A percentile compares a stretch with the other conserved stretches of the same genome.
These are phyloP conservation scores for Liolophura sinensis DNA, from an alignment of 1,140 invertebrate species.

Conservation along the genomic window DNA sequence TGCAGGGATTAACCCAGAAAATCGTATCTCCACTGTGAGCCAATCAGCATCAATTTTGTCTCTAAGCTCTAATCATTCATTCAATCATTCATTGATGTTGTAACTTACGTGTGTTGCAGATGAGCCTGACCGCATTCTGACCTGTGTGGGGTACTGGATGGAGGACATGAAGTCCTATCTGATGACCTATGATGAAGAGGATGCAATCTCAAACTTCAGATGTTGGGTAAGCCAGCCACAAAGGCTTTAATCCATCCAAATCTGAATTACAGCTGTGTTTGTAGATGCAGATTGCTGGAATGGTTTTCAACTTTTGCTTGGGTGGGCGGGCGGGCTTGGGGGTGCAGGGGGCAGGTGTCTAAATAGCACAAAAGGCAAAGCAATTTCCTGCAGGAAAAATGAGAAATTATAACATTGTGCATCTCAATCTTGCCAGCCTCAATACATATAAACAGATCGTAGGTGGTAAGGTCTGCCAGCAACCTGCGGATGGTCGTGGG, in stretches of 20 bases:
- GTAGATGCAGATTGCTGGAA: not conserved
- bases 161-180: constrained; percentile 97
- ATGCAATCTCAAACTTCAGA: constrained; percentile 92
- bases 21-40: too few species aligned
- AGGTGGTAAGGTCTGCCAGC: too few species aligned
- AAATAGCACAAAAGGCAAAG: not conserved
- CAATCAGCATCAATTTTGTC: too few species aligned
- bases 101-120: constrained; percentile 61
- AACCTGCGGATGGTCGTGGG: too few species aligned
- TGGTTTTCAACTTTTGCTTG: not conserved
- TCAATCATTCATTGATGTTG: too few species aligned
- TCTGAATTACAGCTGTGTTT: too few species aligned
- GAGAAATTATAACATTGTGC: too few species aligned
- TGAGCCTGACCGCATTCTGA: constrained; percentile 95
- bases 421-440: too few species aligned
- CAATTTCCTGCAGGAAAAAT: not conserved
- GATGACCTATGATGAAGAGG: constrained; percentile 94
- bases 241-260: not conserved
- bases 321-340: not conserved
- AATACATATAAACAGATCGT: too few species aligned
- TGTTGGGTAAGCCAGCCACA: constrained; percentile 77
- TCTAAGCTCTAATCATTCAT: too few species aligned
- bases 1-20: too few species aligned
- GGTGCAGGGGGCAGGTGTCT: not conserved
- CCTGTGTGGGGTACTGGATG: constrained; percentile 97